Evolutionary conservation across 2,113 vertebrate species (phyloP).

Genomic region (Callochromis pleurospilus): DNA sequence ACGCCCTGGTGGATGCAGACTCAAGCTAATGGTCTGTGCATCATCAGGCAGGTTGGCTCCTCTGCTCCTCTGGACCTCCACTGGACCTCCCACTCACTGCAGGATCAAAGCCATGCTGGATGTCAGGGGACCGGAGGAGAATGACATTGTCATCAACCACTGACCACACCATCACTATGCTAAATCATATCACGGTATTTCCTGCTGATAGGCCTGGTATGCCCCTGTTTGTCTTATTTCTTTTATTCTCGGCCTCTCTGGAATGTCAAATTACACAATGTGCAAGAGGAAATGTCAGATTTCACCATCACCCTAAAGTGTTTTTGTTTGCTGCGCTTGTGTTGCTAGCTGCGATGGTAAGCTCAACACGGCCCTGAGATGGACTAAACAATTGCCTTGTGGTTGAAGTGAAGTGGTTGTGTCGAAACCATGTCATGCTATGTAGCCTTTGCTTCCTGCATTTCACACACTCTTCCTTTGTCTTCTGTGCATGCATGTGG

Average conservation of each 20-base stretch:
- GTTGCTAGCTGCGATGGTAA: neutral
- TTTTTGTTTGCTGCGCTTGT: constrained; percentile 39
- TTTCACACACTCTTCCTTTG: constrained; percentile 29
- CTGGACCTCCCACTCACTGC: neutral
- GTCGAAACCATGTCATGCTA: neutral
- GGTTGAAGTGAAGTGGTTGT: constrained; percentile 17
- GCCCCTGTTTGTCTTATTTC: constrained; percentile 21
- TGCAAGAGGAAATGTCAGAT: constrained; percentile 15
- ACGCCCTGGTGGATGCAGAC: constrained; percentile 21
- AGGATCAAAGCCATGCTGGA: constrained; percentile 44
- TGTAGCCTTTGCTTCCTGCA: neutral
- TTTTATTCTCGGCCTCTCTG: constrained; percentile 7
- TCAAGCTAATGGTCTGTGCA: constrained; percentile 3
- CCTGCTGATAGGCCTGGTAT: constrained; percentile 60
- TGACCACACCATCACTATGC: constrained; percentile 10
- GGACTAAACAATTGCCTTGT: constrained; percentile 21
- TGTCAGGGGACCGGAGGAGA: constrained; percentile 12
- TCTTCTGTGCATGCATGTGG: neutral
- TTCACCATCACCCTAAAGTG: constrained; percentile 20
- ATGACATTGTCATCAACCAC: constrained; percentile 21
- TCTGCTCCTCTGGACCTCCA: constrained; percentile 4
- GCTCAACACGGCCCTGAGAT: neutral
- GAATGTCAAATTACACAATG: constrained; percentile 43
- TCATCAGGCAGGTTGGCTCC: neutral
- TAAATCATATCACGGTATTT: constrained; percentile 48